Evolutionary conservation across 2,113 vertebrate species (phyloP), one percentile per base, ranked within the genome.

Genomic region (Chloroceryle aenea): DNA sequence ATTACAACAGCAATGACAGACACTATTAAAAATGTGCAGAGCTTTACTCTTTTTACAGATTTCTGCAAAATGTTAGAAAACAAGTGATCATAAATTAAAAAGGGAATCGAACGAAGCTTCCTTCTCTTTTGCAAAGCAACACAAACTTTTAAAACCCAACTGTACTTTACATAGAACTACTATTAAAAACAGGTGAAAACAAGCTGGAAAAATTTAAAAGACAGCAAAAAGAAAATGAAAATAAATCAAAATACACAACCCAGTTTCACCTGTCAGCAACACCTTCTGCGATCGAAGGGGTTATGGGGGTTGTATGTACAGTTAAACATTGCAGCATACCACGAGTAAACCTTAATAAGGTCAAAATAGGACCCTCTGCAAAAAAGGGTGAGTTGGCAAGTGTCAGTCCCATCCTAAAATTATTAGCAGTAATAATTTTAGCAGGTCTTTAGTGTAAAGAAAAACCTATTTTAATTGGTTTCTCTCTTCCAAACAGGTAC

Each of bases 261-360:
- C 85, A 86, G 87, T 92, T 94, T 97, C 94, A 97, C 96, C 97
- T 95, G 87, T 61, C 52, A 93, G 95, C 95, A 95, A 87, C 76
- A 10, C 71, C 62, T 97, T 97, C 93, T 89, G 92, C 87, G 97
- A 89, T 80, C 4, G 85, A 95, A 97, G 97, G 96, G 93, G 93
- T 76, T 95, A 78, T 75, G 90, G 90, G 94, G 82, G 55, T 96
- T 76, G 34, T 90, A 92, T 32, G 52, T 90, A 97, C 93, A 81
- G 85, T 94, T 94, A 96, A 97, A 98, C 95, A 96, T 82, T 69
- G 74, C 95, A 97, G 95, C 91, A 97, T 89, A 96, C 95, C 95
- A 96, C 55, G 1, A 90, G 96, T 95, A 97, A 98, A 98, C 98
- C 97, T 98, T 98, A 98, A 98, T 97, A 98, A 98, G 98, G 98